Base-by-base conservation (phyloP, 2,113 vertebrate species). In the Equus przewalskii region DNA sequence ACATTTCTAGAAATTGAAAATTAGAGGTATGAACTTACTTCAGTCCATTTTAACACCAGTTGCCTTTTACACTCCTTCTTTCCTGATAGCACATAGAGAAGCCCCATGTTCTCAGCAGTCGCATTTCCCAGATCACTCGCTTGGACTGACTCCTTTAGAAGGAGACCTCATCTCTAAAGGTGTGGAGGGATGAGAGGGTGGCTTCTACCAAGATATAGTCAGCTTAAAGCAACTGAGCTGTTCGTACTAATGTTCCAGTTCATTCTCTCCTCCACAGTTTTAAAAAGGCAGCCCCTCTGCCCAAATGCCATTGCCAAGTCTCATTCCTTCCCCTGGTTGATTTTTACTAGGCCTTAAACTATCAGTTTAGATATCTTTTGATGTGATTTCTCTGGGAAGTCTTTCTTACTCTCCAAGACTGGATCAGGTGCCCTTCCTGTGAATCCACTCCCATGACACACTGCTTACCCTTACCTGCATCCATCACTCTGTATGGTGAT, bases 1-100 rank as follows among this genome's bases (percentile, higher is more conserved):
- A 72, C 13, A 78, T 46, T 92, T 85, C 65, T 65, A 96, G 89
- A 93, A 62, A 41, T 13, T 65, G 24, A 69, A 92, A 86, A 70
- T 75, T 51, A 70, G 19, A 70, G 33, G 7, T 81, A 13, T 8
- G 24, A 78, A 41, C 28, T 51, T 65, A 44, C 19, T 87, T 81
- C n/a, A 21, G 5, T 64, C n/a, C 18, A 0, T 82, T 92, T 92
- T 96, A 64, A 81, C 18, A 22, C 22, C 30, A 9, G 18, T 65
- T 51, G 1, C 8, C 56, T 90, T 95, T 75, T 36, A 70, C 33
- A 54, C 28, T 28, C 21, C 1, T 69, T 54, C 30, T 69, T 93
- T 80, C 44, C 24, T 75, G 19, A 58, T 2, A 30, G 21, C 73
- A 21, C 7, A 18, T 22, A 14, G 11, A 89, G 36, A 93, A 30